Conservation (phyloP, 1,140 invertebrate species). For the Platyscapa corneri region DNA sequence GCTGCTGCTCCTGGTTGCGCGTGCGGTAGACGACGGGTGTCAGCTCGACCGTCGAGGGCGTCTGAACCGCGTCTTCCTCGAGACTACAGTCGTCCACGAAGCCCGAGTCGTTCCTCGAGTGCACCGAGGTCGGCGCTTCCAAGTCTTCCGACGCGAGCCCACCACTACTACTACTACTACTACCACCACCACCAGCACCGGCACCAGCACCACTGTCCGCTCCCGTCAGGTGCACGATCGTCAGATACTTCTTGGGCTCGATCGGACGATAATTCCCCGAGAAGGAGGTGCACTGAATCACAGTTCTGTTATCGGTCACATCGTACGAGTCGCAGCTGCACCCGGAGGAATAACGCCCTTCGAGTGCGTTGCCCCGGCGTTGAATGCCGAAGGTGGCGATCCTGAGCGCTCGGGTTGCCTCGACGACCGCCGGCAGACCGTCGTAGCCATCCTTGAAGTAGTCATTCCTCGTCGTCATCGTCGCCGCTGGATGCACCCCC, state of each 20-base stretch:
- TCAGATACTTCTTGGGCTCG: conserved; percentile 41
- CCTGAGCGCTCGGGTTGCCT: conserved; percentile 45
- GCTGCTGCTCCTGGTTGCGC: neutral
- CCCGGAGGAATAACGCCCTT: neutral
- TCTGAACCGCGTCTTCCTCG: neutral
- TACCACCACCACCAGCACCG: too few relatives aligned
- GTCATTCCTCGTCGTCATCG: conserved; percentile 7
- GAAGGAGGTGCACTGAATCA: conserved; percentile 42
- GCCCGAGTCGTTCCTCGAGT: conserved; percentile 51
- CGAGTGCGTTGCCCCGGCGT: neutral
- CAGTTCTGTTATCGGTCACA: neutral
- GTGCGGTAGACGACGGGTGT: neutral
- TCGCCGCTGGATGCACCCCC: neutral
- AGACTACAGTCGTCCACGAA: conserved; percentile 41
- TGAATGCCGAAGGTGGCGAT: neutral
- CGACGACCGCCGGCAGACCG: conserved; percentile 50
- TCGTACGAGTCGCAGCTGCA: conserved; percentile 22
- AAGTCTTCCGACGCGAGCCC: neutral
- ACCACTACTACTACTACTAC: too few relatives aligned
- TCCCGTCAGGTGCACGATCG: conserved; percentile 40
- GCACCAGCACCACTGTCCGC: too few relatives aligned
- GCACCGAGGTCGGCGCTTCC: neutral
- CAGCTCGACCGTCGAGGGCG: neutral
- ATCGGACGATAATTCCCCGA: neutral
- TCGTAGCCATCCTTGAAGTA: conserved; percentile 50